Percentiles rank a stretch among this genome's conserved stretches.
These are phyloP conservation scores for Leptinotarsa texana DNA, from an alignment of 1,140 invertebrate genomes.

Conservation along the genomic window DNA sequence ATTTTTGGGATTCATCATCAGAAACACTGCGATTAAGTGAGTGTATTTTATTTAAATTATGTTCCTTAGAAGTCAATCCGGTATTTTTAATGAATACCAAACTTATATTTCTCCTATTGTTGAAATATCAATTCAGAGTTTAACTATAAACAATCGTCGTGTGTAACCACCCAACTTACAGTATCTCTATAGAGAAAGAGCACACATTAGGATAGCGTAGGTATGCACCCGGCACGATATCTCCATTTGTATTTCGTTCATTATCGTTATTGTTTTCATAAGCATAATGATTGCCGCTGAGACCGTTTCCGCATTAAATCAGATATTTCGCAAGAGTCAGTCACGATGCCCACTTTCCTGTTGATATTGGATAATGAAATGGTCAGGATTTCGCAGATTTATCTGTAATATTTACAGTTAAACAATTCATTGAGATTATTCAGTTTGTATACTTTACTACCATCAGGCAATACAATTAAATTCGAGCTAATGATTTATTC, in stretches of 20 bases:
- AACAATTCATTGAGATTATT: conserved; percentile 16
- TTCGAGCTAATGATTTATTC: background rate
- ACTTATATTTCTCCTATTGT: background rate
- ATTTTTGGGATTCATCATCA: too few species aligned
- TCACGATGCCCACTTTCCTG: conserved; percentile 15
- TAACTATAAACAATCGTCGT: background rate
- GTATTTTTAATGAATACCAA: too few species aligned
- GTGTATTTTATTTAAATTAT: too few species aligned
- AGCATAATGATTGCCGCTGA: conserved; percentile 19
- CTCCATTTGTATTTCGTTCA: conserved; percentile 16
- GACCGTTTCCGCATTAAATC: conserved; percentile 16
- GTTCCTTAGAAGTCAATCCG: too few species aligned
- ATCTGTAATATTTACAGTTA: conserved; percentile 23
- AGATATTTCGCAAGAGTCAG: conserved; percentile 20
- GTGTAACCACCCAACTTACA: background rate
- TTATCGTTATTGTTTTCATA: conserved; percentile 23
- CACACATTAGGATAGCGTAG: conserved; percentile 2
- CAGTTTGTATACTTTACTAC: background rate
- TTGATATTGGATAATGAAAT: conserved; percentile 23
- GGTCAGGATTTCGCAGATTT: conserved; percentile 20
- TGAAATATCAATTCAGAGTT: background rate
- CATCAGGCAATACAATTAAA: background rate
- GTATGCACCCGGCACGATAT: conserved; percentile 11
- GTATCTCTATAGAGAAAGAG: background rate
- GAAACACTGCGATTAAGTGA: too few species aligned